Conservation (phyloP, 2,888 invertebrate species). For the Mesopsocus fuscifrons region DNA sequence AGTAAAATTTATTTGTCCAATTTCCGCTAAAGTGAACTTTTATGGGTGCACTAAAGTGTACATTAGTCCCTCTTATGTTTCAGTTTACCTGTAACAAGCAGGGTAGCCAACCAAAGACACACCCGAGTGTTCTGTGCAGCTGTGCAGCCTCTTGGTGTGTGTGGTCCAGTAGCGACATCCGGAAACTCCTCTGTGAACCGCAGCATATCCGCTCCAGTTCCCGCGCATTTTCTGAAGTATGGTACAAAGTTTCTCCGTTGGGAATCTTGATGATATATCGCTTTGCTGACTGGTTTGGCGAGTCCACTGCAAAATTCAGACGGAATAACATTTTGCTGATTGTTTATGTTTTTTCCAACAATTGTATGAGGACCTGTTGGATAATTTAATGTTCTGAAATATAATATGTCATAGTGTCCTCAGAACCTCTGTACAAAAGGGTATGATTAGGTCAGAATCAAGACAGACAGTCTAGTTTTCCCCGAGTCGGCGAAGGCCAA, state of each 20-base stretch:
- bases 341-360: no score
- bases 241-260: conserved; percentile 4
- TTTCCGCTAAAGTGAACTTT: no score
- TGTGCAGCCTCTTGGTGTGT: not conserved
- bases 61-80: no score
- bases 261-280: conserved; percentile 2
- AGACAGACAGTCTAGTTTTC: no score
- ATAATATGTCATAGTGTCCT: no score
- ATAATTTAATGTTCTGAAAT: no score
- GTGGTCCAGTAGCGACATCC: conserved; percentile 3
- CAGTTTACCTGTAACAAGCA: not conserved
- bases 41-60: no score
- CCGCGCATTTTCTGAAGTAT: conserved; percentile 2
- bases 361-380: no score
- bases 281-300: not conserved
- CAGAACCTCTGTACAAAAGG: no score
- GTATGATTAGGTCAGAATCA: no score
- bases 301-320: not conserved
- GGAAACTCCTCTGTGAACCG: conserved; percentile 1
- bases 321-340: not conserved
- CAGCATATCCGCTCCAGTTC: not conserved
- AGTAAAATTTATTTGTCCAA: no score
- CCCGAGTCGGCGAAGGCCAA: no score
- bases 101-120: not conserved
- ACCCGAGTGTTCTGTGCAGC: not conserved